Conservation (phyloP, 2,888 invertebrate species). For the Dione vanillae region DNA sequence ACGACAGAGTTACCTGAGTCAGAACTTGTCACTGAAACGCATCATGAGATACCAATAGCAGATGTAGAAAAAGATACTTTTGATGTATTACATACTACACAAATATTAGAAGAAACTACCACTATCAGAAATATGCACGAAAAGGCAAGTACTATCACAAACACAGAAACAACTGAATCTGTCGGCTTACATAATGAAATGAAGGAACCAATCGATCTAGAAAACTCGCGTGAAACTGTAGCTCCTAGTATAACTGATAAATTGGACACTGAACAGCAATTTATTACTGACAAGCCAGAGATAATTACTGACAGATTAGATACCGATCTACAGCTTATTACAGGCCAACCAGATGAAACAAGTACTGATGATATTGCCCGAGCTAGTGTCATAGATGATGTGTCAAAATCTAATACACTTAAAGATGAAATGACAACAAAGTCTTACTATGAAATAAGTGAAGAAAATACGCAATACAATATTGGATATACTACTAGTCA, state of each 20-base stretch:
- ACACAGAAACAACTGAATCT: slow-evolving; percentile 3
- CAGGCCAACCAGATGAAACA: slow-evolving; percentile 1
- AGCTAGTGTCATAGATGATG: neutral
- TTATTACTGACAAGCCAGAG: neutral
- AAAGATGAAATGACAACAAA: slow-evolving; percentile 22
- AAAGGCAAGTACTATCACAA: neutral
- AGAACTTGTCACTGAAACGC: slow-evolving; percentile 7
- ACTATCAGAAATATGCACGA: slow-evolving; percentile 13
- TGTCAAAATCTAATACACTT: slow-evolving; percentile 21
- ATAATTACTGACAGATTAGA: neutral
- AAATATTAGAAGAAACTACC: slow-evolving; percentile 10
- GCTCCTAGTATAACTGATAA: slow-evolving; percentile 13
- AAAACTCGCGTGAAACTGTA: slow-evolving; percentile 2
- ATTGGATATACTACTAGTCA: slow-evolving; percentile 6
- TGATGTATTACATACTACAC: slow-evolving; percentile 22
- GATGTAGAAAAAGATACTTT: slow-evolving; percentile 8
- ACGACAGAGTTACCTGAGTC: slow-evolving; percentile 21
- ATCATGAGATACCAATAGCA: neutral
- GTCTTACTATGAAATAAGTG: slow-evolving; percentile 5
- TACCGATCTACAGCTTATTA: neutral
- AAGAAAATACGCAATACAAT: slow-evolving; percentile 11
- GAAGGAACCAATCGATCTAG: neutral
- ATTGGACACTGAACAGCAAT: slow-evolving; percentile 5
- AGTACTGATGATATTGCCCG: neutral
- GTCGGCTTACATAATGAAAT: slow-evolving; percentile 1